phyloP scores from a whole-genome alignment of 2,113 vertebrate genomes.

The Tylochromis polylepis region DNA sequence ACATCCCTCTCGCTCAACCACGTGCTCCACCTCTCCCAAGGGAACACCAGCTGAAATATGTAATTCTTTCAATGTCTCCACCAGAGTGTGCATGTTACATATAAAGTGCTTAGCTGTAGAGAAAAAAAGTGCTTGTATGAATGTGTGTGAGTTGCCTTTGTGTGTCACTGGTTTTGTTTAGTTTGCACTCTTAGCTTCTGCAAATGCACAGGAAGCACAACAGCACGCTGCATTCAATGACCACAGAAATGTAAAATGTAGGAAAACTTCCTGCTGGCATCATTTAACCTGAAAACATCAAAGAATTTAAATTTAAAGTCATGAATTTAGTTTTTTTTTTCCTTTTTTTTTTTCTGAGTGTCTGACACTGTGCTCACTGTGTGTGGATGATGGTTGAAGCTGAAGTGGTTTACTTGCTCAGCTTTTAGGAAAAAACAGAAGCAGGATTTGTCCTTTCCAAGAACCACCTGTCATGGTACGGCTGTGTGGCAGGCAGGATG shows the following conservation, averaged over 20 bases:
- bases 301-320: not conserved
- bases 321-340: not conserved
- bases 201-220: not conserved
- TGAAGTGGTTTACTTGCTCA: not conserved
- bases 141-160: not conserved
- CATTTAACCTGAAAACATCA: no score
- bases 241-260: no score
- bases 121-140: not conserved
- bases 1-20: not conserved
- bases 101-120: not conserved
- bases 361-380: not conserved
- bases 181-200: not conserved
- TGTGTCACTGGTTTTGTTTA: not conserved
- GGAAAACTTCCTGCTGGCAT: no score
- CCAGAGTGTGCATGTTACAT: not conserved
- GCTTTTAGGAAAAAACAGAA: not conserved
- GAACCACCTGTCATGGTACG: no score
- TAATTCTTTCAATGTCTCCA: not conserved
- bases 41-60: not conserved
- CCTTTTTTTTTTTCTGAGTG: not conserved
- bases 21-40: not conserved
- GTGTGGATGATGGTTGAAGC: not conserved
- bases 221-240: not conserved
- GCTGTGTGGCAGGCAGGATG: no score
- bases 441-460: not conserved